Base-by-base conservation (phyloP, 2,797 vertebrate species). In the Graptemys geographica region DNA sequence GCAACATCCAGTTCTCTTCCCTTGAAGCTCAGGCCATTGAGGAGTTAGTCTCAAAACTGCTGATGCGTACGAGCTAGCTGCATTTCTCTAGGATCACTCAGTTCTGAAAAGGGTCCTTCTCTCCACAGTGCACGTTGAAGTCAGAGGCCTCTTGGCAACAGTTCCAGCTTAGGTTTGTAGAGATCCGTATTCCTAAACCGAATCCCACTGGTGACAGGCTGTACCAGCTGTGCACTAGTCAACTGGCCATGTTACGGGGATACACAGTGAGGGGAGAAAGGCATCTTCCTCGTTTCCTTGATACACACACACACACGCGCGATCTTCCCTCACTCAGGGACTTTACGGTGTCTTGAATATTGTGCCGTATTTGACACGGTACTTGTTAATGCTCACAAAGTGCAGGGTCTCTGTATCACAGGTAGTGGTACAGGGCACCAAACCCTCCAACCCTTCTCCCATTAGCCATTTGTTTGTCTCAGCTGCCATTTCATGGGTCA, bases 311-410 rank as follows among this genome's bases (percentile, higher is more conserved):
- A 23, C 23, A 74, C 79, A 94, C 8, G 79, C 69, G 81, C 69
- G 84, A 83, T 93, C 80, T 85, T 76, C 94, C 86, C 95, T 90
- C 6, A 33, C 93, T 78, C 91, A 6, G 41, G 92, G 80, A 83
- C 16, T 95, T 90, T 98, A 98, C 62, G 98, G 98, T 65, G 98
- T 98, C 98, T 99, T 98, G 98, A 98, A 97, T 92, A 97, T 97
- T 56, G 98, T 98, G 98, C 98, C 98, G 23, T 99, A 99, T 97
- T 99, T 99, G 96, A 99, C 99, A 85, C 99, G 98, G 98, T 99
- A 99, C 98, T 99, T 99, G 98, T 99, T 99, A 95, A 99, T 98
- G 98, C 97, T 98, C 97, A 99, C 99, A 98, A 99, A 99, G 97
- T 99, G 99, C 96, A 99, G 98, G 83, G 99, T 98, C 98, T 99